A percentile compares a stretch with the other conserved stretches of the same genome.
phyloP scores from a whole-genome alignment of 2,113 vertebrate genomes.

The Mus spicilegus region DNA sequence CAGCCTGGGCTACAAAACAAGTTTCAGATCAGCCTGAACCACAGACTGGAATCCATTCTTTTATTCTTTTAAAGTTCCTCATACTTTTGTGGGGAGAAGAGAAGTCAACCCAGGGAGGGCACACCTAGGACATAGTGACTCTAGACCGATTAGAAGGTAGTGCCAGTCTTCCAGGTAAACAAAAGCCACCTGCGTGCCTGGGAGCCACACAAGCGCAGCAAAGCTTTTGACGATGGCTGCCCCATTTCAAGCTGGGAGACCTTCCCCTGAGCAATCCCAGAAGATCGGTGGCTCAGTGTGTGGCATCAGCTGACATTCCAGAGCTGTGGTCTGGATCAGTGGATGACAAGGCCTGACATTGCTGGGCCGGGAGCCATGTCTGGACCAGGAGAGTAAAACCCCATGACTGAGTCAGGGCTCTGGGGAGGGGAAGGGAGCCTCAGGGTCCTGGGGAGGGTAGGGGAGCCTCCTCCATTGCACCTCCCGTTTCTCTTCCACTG shows the following conservation, averaged over 20 bases:
- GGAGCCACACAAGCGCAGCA: too few relatives aligned
- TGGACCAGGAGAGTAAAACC: background rate
- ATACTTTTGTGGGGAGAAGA: background rate
- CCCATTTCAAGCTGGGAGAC: background rate
- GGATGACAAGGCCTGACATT: background rate
- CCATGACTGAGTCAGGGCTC: constrained; percentile 4
- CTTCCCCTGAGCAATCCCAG: background rate
- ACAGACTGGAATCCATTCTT: background rate
- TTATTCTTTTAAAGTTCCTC: background rate
- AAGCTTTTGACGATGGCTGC: background rate
- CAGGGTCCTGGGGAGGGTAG: too few relatives aligned
- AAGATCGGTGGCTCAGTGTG: background rate
- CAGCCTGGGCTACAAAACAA: background rate
- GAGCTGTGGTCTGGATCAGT: background rate
- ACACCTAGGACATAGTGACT: background rate
- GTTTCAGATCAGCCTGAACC: background rate
- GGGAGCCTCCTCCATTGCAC: background rate
- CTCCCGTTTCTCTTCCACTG: background rate
- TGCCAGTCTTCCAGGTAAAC: background rate
- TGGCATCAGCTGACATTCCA: constrained; percentile 44
- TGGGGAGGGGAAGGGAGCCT: fast-evolving
- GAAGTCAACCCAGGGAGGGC: background rate
- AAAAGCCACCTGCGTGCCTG: background rate
- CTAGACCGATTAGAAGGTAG: background rate
- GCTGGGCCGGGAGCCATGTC: background rate